These are phyloP conservation scores for Phylloscopus collybita DNA, from an alignment of 2,797 vertebrate genomes.

Conservation along the genomic window DNA sequence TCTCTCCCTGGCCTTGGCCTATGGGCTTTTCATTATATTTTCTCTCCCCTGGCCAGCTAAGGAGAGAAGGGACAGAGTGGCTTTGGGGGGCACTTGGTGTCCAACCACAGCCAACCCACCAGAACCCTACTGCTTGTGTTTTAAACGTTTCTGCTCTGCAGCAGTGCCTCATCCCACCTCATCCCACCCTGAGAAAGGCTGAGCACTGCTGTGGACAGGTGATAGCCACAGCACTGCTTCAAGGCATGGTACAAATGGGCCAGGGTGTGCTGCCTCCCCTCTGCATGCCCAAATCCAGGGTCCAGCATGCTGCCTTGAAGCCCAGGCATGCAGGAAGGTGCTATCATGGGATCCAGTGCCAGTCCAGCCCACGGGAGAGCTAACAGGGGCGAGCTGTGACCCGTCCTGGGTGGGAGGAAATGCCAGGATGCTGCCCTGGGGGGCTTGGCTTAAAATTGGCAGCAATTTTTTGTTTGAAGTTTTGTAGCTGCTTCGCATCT, in stretches of 20 bases:
- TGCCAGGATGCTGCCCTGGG: background rate
- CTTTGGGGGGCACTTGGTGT: background rate
- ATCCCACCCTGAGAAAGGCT: background rate
- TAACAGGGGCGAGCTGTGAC: accelerated
- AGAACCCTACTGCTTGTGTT: background rate
- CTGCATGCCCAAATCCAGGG: accelerated
- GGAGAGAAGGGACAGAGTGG: background rate
- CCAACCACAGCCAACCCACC: background rate
- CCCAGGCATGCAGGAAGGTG: background rate
- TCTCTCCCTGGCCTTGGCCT: background rate
- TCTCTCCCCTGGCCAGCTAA: background rate
- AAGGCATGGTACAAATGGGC: accelerated
- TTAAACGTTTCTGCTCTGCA: background rate
- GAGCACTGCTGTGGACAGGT: background rate
- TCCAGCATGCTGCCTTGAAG: background rate
- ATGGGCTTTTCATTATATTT: background rate
- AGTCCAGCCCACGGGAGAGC: accelerated
- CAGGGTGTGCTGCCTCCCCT: background rate
- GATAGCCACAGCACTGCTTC: background rate
- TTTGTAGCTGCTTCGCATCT: conserved; percentile 62
- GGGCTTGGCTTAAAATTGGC: conserved; percentile 22
- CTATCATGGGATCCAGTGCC: background rate
- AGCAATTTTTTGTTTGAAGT: conserved; percentile 58
- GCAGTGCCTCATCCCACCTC: background rate
- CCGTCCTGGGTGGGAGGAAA: accelerated